Percentiles rank a stretch among this genome's conserved stretches.
phyloP scores from a whole-genome alignment of 1,140 invertebrate species.

The Bombus waltoni region DNA sequence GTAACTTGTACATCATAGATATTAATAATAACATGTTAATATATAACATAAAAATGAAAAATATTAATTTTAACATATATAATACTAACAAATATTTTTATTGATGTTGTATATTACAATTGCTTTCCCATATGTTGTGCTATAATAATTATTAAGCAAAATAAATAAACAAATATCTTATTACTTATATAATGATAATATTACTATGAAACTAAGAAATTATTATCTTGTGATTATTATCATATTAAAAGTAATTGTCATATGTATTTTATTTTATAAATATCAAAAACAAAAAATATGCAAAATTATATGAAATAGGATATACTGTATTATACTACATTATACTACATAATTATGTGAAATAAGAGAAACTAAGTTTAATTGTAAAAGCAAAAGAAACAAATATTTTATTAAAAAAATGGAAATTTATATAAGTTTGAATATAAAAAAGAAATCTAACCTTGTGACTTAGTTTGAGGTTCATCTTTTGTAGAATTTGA shows the following conservation, averaged over 20 bases:
- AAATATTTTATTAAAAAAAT: neutral
- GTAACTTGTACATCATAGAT: slow-evolving; percentile 69
- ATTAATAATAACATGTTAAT: neutral
- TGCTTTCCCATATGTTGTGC: neutral
- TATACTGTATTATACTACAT: too few relatives aligned
- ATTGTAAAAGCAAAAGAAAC: neutral
- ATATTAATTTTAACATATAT: neutral
- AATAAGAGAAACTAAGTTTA: neutral
- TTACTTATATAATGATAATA: neutral
- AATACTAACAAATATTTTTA: neutral
- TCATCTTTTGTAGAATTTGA: slow-evolving; percentile 16
- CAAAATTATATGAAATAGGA: neutral
- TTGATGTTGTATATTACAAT: neutral
- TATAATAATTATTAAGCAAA: neutral
- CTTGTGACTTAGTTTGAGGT: slow-evolving; percentile 29
- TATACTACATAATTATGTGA: too few relatives aligned
- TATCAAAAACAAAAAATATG: neutral
- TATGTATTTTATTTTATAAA: neutral
- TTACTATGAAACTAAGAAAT: neutral
- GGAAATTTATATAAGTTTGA: neutral
- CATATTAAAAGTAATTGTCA: neutral
- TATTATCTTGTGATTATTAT: neutral
- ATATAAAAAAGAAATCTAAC: slow-evolving; percentile 24
- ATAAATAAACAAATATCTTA: neutral
- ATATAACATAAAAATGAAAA: neutral